Evolutionary conservation across 2,888 invertebrate species (phyloP).

Genomic region (Drosophila cracens): DNA sequence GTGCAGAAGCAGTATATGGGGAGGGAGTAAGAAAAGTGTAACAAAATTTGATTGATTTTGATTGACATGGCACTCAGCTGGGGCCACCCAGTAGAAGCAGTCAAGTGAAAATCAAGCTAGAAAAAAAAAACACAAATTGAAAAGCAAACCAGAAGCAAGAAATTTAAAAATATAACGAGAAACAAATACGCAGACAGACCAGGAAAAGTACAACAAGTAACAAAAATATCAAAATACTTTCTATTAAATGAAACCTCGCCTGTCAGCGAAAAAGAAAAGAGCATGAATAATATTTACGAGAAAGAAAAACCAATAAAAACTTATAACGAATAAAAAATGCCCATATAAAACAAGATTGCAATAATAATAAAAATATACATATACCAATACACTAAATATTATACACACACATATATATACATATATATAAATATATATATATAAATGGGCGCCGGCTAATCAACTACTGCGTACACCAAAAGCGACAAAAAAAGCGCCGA

Average conservation of each 20-base stretch:
- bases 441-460: constrained; percentile 51
- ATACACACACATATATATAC: neutral
- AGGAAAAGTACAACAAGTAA: neutral
- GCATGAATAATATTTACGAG: constrained; percentile 39
- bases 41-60: constrained; percentile 78
- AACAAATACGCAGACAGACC: constrained; percentile 10
- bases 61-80: constrained; percentile 64
- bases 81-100: constrained; percentile 48
- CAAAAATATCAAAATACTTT: constrained; percentile 21
- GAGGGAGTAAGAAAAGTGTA: constrained; percentile 30
- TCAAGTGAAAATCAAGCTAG: constrained; percentile 26
- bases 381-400: neutral
- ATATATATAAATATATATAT: constrained; percentile 15
- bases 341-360: constrained; percentile 39
- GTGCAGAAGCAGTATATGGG: constrained; percentile 11
- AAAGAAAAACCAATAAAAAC: constrained; percentile 42
- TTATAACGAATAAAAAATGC: constrained; percentile 38
- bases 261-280: constrained; percentile 28
- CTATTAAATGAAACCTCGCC: constrained; percentile 17
- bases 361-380: constrained; percentile 53
- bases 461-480: constrained; percentile 47
- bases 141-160: constrained; percentile 16
- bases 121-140: constrained; percentile 16
- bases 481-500: constrained; percentile 40
- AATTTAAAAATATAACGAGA: constrained; percentile 1